These are phyloP conservation scores for Strix occidentalis DNA, from an alignment of 2,797 vertebrate genomes.

Conservation along the genomic window DNA sequence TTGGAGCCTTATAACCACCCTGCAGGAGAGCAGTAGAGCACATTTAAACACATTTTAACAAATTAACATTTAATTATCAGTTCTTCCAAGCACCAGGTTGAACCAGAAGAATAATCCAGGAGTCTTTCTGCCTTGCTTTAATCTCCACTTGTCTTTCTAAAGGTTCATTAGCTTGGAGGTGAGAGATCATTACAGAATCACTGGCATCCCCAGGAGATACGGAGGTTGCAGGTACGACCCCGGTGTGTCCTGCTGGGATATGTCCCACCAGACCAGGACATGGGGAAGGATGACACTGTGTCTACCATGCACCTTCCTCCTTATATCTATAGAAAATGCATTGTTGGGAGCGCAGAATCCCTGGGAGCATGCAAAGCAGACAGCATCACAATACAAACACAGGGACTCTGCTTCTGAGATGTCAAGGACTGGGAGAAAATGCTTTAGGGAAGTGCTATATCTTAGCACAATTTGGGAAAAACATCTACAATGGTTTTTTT, in stretches of 20 bases:
- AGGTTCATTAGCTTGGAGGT: not conserved
- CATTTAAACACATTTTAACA: no score
- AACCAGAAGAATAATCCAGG: not conserved
- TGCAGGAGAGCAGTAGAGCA: not conserved
- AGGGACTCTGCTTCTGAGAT: not conserved
- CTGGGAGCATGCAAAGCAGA: not conserved
- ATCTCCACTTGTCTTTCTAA: not conserved
- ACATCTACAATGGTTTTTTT: not conserved
- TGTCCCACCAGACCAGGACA: not conserved
- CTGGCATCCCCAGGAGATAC: not conserved
- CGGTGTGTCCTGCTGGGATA: not conserved
- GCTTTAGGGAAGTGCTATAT: not conserved
- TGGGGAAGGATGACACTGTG: not conserved
- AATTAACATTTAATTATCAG: no score
- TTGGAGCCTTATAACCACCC: not conserved
- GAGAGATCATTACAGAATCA: not conserved
- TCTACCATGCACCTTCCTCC: fast-evolving
- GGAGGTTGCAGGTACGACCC: not conserved
- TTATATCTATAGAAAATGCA: not conserved
- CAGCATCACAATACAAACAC: not conserved
- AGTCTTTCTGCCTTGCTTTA: not conserved
- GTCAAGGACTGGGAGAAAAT: not conserved
- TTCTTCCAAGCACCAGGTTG: not conserved
- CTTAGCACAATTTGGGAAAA: not conserved
- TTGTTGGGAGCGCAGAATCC: not conserved